A percentile compares a stretch with the other conserved stretches of the same genome.
Conservation (phyloP, 2,113 vertebrate genomes). For the Tor tambroides region DNA sequence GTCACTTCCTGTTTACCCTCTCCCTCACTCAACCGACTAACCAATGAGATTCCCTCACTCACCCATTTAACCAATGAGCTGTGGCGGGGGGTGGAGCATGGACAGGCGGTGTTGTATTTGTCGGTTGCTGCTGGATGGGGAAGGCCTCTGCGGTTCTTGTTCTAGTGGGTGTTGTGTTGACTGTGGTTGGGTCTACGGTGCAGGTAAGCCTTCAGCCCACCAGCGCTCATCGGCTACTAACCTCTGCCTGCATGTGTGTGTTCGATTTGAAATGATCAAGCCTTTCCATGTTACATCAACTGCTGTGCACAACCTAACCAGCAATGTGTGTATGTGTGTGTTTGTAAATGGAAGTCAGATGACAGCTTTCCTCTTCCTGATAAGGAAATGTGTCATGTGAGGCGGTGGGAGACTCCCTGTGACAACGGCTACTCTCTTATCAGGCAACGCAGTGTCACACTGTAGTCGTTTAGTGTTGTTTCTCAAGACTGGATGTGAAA, state of each 20-base stretch:
- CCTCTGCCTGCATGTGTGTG: conserved; percentile 26
- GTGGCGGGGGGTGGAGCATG: conserved; percentile 34
- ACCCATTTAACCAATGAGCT: conserved; percentile 47
- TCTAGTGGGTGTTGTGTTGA: conserved; percentile 53
- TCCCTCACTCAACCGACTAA: conserved; percentile 45
- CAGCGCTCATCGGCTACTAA: conserved; percentile 23
- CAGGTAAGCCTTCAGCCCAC: conserved; percentile 59
- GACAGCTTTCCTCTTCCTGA: conserved; percentile 56
- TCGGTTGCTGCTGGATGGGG: conserved; percentile 29
- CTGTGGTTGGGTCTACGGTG: conserved; percentile 50
- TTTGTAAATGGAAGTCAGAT: conserved; percentile 59
- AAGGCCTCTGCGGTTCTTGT: conserved; percentile 45
- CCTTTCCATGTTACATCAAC: not conserved
- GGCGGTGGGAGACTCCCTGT: conserved; percentile 28
- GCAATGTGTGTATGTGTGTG: conserved; percentile 1
- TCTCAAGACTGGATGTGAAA: conserved; percentile 9
- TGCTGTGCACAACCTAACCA: conserved; percentile 20
- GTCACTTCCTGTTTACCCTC: conserved; percentile 55
- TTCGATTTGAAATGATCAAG: not conserved
- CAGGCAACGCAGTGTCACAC: conserved; percentile 5
- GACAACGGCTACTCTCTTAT: conserved; percentile 5
- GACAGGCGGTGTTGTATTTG: conserved; percentile 24
- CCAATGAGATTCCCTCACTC: conserved; percentile 49
- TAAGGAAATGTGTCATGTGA: conserved; percentile 58
- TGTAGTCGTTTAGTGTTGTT: not conserved